Percentiles rank a stretch among this genome's conserved stretches.
Conservation (phyloP, 2,888 invertebrate species). For the Pseudococcus viburni region DNA sequence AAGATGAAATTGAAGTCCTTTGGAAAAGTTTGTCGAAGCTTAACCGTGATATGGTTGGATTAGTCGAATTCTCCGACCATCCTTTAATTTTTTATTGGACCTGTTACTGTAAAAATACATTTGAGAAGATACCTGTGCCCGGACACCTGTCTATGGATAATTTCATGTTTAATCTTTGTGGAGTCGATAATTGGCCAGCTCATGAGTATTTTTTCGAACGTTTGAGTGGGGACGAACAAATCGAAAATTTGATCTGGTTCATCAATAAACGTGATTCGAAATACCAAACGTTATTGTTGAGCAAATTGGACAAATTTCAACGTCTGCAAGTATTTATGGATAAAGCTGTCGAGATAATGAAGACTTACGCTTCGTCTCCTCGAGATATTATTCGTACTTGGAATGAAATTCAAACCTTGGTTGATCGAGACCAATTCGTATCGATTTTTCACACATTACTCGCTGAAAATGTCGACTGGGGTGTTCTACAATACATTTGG, state of each 20-base stretch:
- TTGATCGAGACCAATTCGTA: too few relatives aligned
- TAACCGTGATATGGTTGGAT: not conserved
- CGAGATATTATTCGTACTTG: too few relatives aligned
- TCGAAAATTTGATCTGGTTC: not conserved
- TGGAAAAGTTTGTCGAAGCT: not conserved
- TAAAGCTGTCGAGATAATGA: too few relatives aligned
- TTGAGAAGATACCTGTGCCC: not conserved
- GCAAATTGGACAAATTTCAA: not conserved
- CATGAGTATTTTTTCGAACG: not conserved
- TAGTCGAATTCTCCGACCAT: not conserved
- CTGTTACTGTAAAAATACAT: not conserved
- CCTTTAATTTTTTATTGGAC: not conserved
- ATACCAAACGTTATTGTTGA: not conserved
- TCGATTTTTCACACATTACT: too few relatives aligned
- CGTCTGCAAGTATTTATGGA: not conserved
- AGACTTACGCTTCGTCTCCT: too few relatives aligned
- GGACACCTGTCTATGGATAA: not conserved
- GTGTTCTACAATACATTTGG: too few relatives aligned
- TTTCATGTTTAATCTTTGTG: not conserved
- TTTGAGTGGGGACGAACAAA: not conserved
- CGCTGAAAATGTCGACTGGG: too few relatives aligned
- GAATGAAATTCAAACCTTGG: too few relatives aligned
- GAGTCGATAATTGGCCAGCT: not conserved
- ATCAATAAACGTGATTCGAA: not conserved
- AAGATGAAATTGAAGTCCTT: not conserved